Conservation (phyloP, 2,797 vertebrate species). For the Hemitrygon akajei region DNA sequence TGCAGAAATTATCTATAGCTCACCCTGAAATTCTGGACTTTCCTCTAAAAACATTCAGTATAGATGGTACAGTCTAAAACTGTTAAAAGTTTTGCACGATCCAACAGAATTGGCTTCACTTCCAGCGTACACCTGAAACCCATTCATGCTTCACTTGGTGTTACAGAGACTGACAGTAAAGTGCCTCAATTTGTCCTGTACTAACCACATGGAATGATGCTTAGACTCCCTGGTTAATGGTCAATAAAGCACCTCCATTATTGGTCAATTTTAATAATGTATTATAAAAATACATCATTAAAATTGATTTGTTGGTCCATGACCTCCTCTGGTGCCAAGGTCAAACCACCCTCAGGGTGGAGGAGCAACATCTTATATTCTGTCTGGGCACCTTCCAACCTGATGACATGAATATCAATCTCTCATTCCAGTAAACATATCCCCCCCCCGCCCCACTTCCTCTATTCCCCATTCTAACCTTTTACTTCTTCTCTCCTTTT, state of each 20-base stretch:
- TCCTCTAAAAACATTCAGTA: background rate
- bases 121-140: background rate
- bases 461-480: no score
- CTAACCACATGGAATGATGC: conserved; percentile 19
- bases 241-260: background rate
- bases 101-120: background rate
- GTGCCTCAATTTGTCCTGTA: background rate
- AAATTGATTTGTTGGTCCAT: no score
- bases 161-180: background rate
- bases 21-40: background rate
- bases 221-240: background rate
- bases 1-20: background rate
- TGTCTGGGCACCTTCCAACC: no score
- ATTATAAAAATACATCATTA: background rate
- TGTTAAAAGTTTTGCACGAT: background rate
- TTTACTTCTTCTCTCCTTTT: no score
- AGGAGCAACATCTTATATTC: no score
- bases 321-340: no score
- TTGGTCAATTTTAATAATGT: background rate
- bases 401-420: no score
- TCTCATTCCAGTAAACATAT: no score
- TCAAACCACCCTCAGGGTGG: no score
- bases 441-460: no score
- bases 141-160: conserved; percentile 7
- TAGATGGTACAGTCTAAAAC: background rate